Conservation (phyloP, 2,888 invertebrate genomes). For the Mythimna vitellina region DNA sequence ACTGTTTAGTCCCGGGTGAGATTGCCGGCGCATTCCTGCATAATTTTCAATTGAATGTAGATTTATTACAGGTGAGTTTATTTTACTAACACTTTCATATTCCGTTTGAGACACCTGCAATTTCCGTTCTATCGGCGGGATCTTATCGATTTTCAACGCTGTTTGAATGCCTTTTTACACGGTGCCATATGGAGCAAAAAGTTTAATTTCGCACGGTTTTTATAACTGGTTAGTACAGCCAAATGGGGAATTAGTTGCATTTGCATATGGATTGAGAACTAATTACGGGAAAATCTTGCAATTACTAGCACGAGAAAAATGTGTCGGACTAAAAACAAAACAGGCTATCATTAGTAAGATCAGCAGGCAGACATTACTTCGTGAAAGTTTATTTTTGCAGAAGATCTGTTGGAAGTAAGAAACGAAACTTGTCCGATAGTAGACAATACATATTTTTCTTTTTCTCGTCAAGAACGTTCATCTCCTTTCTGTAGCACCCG, state of each 20-base stretch:
- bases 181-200: neutral
- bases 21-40: constrained; percentile 25
- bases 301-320: constrained; percentile 9
- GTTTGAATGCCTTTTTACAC: neutral
- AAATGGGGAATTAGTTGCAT: constrained; percentile 32
- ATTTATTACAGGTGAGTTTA: constrained; percentile 26
- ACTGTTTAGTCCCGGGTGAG: constrained; percentile 31
- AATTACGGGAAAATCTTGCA: constrained; percentile 1
- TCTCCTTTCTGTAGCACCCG: constrained; percentile 24
- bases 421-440: constrained; percentile 39
- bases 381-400: constrained; percentile 50
- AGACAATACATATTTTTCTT: constrained; percentile 45
- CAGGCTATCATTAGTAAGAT: constrained; percentile 21
- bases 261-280: constrained; percentile 17
- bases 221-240: constrained; percentile 1
- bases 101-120: constrained; percentile 13
- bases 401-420: constrained; percentile 12
- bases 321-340: constrained; percentile 11
- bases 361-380: constrained; percentile 37
- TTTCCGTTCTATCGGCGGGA: constrained; percentile 5
- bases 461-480: constrained; percentile 19
- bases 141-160: neutral
- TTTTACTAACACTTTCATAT: constrained; percentile 29
- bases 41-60: constrained; percentile 42
- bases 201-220: neutral